phyloP scores from a whole-genome alignment of 2,888 invertebrate species.

The Globia sparganii region DNA sequence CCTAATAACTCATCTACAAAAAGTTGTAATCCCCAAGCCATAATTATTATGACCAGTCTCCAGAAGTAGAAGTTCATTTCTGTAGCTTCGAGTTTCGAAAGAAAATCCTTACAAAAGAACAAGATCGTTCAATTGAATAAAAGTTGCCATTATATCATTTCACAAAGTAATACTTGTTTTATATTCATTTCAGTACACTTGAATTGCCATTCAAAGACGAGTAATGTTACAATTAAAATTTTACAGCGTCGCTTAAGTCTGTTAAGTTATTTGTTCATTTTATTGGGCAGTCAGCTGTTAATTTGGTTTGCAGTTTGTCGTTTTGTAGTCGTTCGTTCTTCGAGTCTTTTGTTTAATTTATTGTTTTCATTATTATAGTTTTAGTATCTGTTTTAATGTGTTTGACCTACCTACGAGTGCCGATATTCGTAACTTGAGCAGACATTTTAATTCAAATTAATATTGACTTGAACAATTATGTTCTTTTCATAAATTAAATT shows the following conservation, averaged over 20 bases:
- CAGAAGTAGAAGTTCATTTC: slow-evolving; percentile 2
- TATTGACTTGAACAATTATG: no score
- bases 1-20: not conserved
- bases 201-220: slow-evolving; percentile 22
- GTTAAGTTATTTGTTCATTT: slow-evolving; percentile 8
- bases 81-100: slow-evolving; percentile 13
- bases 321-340: slow-evolving; percentile 18
- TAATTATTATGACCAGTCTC: not conserved
- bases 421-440: not conserved
- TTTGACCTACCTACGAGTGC: not conserved
- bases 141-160: slow-evolving; percentile 19
- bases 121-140: not conserved
- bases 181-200: slow-evolving; percentile 32
- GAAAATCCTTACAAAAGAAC: slow-evolving; percentile 9
- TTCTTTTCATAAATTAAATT: no score
- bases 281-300: slow-evolving; percentile 32
- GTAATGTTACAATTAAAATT: slow-evolving; percentile 32
- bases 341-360: not conserved
- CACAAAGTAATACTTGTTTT: slow-evolving; percentile 9
- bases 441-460: no score
- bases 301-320: slow-evolving; percentile 14
- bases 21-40: not conserved
- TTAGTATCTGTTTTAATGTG: not conserved
- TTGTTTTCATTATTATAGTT: not conserved
- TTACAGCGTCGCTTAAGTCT: slow-evolving; percentile 10